phyloP scores from a whole-genome alignment of 2,797 vertebrate species.

The Helostoma temminkii region DNA sequence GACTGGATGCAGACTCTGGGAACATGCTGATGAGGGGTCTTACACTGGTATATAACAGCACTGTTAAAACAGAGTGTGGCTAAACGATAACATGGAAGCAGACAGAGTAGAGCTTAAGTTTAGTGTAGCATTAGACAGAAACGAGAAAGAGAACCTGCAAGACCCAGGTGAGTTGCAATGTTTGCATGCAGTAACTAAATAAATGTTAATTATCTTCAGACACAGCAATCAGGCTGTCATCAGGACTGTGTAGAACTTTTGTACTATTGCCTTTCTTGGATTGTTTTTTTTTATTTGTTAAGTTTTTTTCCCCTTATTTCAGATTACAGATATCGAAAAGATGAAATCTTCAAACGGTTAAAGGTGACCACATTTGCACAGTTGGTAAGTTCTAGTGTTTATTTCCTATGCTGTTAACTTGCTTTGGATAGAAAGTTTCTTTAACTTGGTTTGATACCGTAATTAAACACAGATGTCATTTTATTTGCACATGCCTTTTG shows the following conservation, averaged over 20 bases:
- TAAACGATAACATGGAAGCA: constrained; percentile 36
- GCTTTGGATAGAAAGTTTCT: neutral
- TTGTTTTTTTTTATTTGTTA: neutral
- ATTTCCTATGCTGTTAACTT: neutral
- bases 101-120: constrained; percentile 29
- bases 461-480: neutral
- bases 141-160: constrained; percentile 25
- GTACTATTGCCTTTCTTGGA: neutral
- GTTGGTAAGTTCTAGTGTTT: constrained; percentile 83
- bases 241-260: neutral
- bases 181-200: neutral
- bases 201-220: neutral
- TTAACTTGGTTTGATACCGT: neutral
- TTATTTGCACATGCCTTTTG: neutral
- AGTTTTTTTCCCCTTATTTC: constrained; percentile 47
- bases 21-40: constrained; percentile 14
- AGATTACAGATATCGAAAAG: constrained; percentile 97
- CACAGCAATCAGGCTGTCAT: neutral
- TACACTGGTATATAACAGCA: constrained; percentile 8
- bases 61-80: constrained; percentile 45
- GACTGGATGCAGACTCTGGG: constrained; percentile 13
- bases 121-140: constrained; percentile 36
- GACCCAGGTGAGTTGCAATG: constrained; percentile 56
- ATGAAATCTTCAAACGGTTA: constrained; percentile 95
- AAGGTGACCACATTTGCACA: constrained; percentile 97